Conservation (phyloP, 1,140 invertebrate species). For the Archegozetes longisetosus region DNA sequence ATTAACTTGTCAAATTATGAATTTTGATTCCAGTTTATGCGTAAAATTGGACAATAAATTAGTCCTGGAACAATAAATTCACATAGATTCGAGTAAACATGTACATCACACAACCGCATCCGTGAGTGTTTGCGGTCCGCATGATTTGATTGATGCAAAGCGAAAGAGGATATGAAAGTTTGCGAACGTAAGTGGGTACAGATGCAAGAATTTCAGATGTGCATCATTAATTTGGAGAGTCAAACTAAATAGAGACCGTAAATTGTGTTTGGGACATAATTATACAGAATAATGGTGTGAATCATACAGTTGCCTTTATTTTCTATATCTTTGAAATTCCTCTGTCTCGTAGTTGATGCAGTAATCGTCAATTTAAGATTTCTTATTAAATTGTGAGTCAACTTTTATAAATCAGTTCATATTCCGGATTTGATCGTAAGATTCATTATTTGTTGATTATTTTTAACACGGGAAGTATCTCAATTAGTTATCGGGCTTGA, state of each 20-base stretch:
- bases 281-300: not conserved
- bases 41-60: not conserved
- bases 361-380: not conserved
- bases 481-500: too few relatives aligned
- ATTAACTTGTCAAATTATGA: not conserved
- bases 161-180: too few relatives aligned
- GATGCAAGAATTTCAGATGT: too few relatives aligned
- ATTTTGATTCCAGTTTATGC: not conserved
- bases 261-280: slow-evolving; percentile 14
- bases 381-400: not conserved
- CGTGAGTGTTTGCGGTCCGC: too few relatives aligned
- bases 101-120: too few relatives aligned
- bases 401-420: too few relatives aligned
- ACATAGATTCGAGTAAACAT: too few relatives aligned
- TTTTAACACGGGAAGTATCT: too few relatives aligned
- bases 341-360: not conserved
- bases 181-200: too few relatives aligned
- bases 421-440: too few relatives aligned
- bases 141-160: too few relatives aligned
- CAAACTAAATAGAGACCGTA: not conserved
- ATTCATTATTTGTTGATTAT: not conserved
- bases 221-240: too few relatives aligned
- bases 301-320: slow-evolving; percentile 11
- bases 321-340: slow-evolving; percentile 19
- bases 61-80: not conserved